phyloP scores from a whole-genome alignment of 2,113 vertebrate genomes.

The Myanophis thanlyinensis region DNA sequence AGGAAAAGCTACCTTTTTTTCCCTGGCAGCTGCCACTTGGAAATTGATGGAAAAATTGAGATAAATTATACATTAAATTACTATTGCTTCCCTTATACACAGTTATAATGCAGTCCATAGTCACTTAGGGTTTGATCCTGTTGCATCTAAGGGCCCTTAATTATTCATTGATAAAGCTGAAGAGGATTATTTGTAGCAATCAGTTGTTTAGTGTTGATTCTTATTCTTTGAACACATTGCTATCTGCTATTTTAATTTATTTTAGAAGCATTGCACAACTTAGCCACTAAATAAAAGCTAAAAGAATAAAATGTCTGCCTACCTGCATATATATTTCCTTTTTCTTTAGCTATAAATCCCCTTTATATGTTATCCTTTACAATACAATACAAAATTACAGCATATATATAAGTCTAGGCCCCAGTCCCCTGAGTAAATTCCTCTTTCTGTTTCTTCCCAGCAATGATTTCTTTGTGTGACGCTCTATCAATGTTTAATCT shows the following conservation, averaged over 20 bases:
- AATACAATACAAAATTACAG: constrained; percentile 7
- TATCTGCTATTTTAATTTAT: constrained; percentile 39
- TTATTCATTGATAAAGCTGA: background rate
- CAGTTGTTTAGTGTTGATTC: background rate
- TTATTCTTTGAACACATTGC: background rate
- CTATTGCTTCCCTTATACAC: background rate
- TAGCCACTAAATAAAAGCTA: constrained; percentile 31
- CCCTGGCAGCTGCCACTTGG: background rate
- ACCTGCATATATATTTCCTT: background rate
- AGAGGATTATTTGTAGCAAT: background rate
- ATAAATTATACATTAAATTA: background rate
- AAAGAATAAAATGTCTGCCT: background rate
- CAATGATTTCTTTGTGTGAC: constrained; percentile 51
- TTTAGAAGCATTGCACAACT: background rate
- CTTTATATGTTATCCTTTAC: constrained; percentile 24
- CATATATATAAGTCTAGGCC: background rate
- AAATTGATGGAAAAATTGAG: background rate
- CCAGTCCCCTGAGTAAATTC: background rate
- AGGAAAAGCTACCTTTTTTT: background rate
- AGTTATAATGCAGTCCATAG: background rate
- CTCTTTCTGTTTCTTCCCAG: background rate
- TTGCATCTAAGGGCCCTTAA: background rate
- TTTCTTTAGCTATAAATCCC: constrained; percentile 37
- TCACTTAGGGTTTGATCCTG: background rate
- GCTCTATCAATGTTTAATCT: constrained; percentile 74